Conservation (phyloP, 2,113 vertebrate genomes). For the Lophochroa leadbeateri region DNA sequence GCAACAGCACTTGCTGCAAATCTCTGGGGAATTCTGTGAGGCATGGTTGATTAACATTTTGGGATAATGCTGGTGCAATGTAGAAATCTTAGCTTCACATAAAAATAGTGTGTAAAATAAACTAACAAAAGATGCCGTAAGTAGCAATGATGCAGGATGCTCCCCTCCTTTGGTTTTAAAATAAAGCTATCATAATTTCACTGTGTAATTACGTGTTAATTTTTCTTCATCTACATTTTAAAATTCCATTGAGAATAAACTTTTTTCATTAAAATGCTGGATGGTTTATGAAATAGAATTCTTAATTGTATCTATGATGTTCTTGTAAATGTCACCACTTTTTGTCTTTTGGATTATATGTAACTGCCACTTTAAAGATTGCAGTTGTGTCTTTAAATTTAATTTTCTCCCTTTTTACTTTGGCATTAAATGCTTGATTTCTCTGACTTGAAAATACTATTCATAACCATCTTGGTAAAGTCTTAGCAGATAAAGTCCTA, state of each 20-base stretch:
- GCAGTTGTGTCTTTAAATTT: constrained; percentile 50
- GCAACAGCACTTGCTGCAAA: background rate
- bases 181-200: constrained; percentile 51
- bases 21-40: constrained; percentile 11
- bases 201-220: constrained; percentile 64
- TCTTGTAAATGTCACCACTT: constrained; percentile 54
- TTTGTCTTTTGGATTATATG: constrained; percentile 7
- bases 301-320: constrained; percentile 49
- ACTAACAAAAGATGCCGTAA: constrained; percentile 23
- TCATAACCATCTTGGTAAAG: constrained; percentile 1
- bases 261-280: constrained; percentile 64
- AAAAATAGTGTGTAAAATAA: constrained; percentile 48
- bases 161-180: constrained; percentile 43
- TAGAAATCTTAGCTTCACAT: constrained; percentile 17
- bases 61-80: constrained; percentile 1
- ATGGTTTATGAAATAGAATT: constrained; percentile 62
- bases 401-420: constrained; percentile 43
- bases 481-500: background rate
- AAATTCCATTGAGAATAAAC: constrained; percentile 63
- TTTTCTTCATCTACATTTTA: constrained; percentile 67
- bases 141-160: constrained; percentile 20
- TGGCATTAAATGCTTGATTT: constrained; percentile 36
- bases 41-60: constrained; percentile 31
- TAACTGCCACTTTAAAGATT: constrained; percentile 34
- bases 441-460: constrained; percentile 3